Conservation (phyloP, 2,888 invertebrate genomes). For the Drosophila kuntzei region DNA sequence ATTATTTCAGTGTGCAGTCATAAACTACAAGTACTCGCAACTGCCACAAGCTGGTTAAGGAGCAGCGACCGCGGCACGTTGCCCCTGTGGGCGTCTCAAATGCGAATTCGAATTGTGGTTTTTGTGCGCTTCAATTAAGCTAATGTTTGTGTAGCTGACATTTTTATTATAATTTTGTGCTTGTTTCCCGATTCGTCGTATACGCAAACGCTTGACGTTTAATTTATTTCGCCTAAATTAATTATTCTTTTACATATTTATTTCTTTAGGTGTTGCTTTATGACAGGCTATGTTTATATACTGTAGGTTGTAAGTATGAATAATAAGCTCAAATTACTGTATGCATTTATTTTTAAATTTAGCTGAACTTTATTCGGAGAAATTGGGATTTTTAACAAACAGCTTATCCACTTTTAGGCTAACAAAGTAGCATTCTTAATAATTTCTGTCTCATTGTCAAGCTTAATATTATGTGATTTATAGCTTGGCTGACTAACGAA, state of each 20-base stretch:
- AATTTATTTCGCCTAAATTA: conserved; percentile 63
- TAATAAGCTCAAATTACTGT: conserved; percentile 18
- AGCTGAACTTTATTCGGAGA: background rate
- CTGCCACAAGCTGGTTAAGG: conserved; percentile 24
- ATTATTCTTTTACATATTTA: conserved; percentile 50
- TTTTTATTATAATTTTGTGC: conserved; percentile 70
- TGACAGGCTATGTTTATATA: conserved; percentile 19
- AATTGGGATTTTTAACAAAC: background rate
- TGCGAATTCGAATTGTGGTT: conserved; percentile 28
- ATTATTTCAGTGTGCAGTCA: conserved; percentile 60
- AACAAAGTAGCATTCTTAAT: background rate
- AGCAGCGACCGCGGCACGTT: conserved; percentile 50
- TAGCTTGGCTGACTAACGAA: conserved; percentile 28
- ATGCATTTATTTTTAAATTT: background rate
- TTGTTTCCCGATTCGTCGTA: conserved; percentile 44
- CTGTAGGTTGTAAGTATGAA: conserved; percentile 41
- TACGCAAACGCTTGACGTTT: conserved; percentile 13
- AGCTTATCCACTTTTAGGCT: background rate
- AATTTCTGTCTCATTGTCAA: conserved; percentile 4
- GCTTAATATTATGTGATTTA: conserved; percentile 21
- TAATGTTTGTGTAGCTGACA: conserved; percentile 60
- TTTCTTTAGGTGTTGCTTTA: conserved; percentile 40
- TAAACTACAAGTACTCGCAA: conserved; percentile 39
- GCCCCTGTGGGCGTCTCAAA: conserved; percentile 33
- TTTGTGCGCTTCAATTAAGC: conserved; percentile 59